phyloP scores from a whole-genome alignment of 2,113 vertebrate species.

The Lepisosteus osseus region DNA sequence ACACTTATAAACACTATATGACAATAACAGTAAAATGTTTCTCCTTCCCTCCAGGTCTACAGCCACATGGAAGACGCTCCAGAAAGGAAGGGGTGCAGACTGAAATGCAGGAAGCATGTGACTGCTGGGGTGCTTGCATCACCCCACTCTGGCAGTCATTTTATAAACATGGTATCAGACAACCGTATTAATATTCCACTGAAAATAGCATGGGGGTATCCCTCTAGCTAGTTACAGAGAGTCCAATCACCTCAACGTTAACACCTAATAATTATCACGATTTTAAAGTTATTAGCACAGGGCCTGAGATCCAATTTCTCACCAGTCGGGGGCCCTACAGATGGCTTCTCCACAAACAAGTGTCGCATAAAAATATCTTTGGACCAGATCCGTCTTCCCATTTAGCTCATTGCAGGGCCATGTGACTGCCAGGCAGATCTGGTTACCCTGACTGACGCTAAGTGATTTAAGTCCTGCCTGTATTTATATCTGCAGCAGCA shows the following conservation, averaged over 20 bases:
- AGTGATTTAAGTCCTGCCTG: conserved; percentile 56
- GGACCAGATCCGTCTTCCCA: conserved; percentile 26
- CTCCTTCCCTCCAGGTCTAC: too few species aligned
- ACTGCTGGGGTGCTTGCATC: conserved; percentile 42
- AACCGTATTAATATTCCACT: background rate
- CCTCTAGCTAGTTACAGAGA: conserved; percentile 43
- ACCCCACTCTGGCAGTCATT: conserved; percentile 40
- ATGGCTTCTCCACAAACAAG: conserved; percentile 36
- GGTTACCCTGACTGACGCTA: conserved; percentile 57
- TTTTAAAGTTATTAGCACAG: conserved; percentile 63
- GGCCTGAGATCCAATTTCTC: conserved; percentile 41
- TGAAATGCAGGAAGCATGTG: background rate
- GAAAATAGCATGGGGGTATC: conserved; percentile 32
- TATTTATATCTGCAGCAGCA: conserved; percentile 60
- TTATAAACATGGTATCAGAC: conserved; percentile 38
- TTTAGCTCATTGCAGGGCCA: conserved; percentile 31
- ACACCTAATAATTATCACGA: conserved; percentile 65
- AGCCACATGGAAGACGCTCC: too few species aligned
- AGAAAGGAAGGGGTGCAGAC: too few species aligned
- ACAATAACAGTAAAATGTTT: too few species aligned
- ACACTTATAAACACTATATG: too few species aligned
- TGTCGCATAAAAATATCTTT: conserved; percentile 40
- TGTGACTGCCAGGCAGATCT: conserved; percentile 46
- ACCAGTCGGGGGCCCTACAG: conserved; percentile 27
- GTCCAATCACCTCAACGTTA: conserved; percentile 60